A percentile compares a stretch with the other conserved stretches of the same genome.
Conservation (phyloP, 64 coral and sea anemone genomes). For the Dendronephthya gigantea region DNA sequence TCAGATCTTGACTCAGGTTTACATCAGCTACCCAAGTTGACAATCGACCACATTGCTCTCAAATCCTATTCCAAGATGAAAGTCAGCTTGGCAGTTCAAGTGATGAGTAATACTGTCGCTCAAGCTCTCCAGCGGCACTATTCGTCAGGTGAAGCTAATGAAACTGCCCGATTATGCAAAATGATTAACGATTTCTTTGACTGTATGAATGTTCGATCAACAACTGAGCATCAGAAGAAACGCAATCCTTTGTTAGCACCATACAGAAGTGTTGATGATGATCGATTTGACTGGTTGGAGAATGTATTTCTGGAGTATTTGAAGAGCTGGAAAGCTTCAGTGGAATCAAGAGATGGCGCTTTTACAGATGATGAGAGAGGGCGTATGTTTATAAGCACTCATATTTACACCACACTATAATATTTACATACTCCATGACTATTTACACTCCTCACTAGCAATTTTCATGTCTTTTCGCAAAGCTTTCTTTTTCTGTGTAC, state of each 20-base stretch:
- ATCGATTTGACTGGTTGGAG: background rate
- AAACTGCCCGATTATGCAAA: background rate
- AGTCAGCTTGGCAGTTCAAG: background rate
- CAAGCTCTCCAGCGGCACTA: background rate
- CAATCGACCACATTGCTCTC: background rate
- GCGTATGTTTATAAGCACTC: too few species aligned
- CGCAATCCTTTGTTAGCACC: background rate
- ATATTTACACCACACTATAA: too few species aligned
- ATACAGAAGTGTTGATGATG: background rate
- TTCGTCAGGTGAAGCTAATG: background rate
- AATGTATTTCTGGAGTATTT: background rate
- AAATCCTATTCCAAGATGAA: background rate
- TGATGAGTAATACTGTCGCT: background rate
- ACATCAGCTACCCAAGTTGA: slow-evolving; percentile 24
- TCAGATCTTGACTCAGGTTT: background rate
- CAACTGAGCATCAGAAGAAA: background rate
- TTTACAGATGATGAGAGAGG: too few species aligned
- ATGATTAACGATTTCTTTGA: background rate
- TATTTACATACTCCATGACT: too few species aligned
- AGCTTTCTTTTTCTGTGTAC: too few species aligned
- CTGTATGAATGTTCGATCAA: background rate
- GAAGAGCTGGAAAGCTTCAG: too few species aligned
- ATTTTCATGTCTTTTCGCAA: too few species aligned
- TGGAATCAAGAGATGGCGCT: too few species aligned
- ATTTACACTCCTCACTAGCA: too few species aligned